Evolutionary conservation across 2,797 vertebrate species (phyloP).

Genomic region (Oreonectes daqikongensis): DNA sequence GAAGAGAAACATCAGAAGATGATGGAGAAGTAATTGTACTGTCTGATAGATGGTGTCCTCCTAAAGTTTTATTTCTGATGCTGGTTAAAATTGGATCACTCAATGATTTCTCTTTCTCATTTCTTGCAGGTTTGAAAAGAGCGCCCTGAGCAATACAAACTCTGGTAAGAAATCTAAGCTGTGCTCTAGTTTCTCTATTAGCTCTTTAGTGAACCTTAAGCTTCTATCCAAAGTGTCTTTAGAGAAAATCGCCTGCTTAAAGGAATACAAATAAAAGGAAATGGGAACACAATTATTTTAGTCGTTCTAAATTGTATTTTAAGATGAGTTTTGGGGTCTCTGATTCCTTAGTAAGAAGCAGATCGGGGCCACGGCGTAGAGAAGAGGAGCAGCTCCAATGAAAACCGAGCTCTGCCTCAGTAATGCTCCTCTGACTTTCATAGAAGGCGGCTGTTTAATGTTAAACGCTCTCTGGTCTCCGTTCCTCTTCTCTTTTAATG

Average conservation of each 20-base stretch:
- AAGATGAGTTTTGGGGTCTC: neutral
- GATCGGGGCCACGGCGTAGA: neutral
- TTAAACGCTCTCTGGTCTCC: constrained; percentile 46
- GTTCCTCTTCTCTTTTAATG: constrained; percentile 37
- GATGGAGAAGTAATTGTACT: neutral
- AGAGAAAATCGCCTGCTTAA: neutral
- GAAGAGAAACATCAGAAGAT: constrained; percentile 3
- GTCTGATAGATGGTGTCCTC: neutral
- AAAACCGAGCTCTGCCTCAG: neutral
- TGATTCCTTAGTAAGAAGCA: constrained; percentile 22
- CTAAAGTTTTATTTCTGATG: constrained; percentile 11
- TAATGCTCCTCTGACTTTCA: constrained; percentile 26
- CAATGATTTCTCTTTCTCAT: constrained; percentile 24
- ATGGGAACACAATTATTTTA: neutral
- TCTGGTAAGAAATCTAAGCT: constrained; percentile 55
- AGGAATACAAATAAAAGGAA: neutral
- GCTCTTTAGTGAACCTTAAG: constrained; percentile 2
- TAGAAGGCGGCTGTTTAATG: constrained; percentile 35
- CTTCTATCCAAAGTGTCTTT: neutral
- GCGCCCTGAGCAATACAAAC: constrained; percentile 44
- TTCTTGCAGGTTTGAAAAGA: constrained; percentile 57
- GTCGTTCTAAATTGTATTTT: neutral
- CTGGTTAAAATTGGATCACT: neutral
- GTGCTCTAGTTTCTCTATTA: neutral
- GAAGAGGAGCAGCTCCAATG: constrained; percentile 15